These are phyloP conservation scores for Dryas iulia DNA, from an alignment of 1,140 invertebrate species.

Conservation along the genomic window DNA sequence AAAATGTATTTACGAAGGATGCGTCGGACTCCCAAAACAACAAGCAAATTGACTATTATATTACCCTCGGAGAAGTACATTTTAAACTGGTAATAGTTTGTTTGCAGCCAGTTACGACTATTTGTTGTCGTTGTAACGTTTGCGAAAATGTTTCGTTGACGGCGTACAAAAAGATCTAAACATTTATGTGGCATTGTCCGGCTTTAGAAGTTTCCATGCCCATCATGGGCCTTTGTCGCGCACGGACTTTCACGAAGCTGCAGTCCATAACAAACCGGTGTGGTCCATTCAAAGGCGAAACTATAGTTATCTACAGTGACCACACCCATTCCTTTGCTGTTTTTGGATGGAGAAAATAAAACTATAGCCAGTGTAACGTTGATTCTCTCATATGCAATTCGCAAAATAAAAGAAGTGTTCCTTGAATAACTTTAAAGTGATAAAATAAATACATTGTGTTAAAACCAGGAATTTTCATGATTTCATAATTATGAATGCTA, in stretches of 20 bases:
- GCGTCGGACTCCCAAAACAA: background rate
- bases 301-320: slow-evolving; percentile 28
- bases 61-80: slow-evolving; percentile 26
- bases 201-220: slow-evolving; percentile 44
- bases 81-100: slow-evolving; percentile 37
- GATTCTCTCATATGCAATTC: background rate
- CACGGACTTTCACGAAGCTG: slow-evolving; percentile 39
- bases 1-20: slow-evolving; percentile 15
- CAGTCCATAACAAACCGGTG: slow-evolving; percentile 34
- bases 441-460: background rate
- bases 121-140: slow-evolving; percentile 54
- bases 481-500: background rate
- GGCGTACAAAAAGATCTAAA: slow-evolving; percentile 53
- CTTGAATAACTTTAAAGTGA: too few species aligned
- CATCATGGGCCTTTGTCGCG: slow-evolving; percentile 50
- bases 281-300: slow-evolving; percentile 33
- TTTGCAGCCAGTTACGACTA: slow-evolving; percentile 53
- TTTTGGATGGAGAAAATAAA: slow-evolving; percentile 23
- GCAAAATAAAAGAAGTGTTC: too few species aligned
- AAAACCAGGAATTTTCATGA: background rate
- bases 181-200: slow-evolving; percentile 70
- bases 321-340: slow-evolving; percentile 27
- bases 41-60: slow-evolving; percentile 28
- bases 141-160: slow-evolving; percentile 54
- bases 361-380: background rate